Percentiles rank a stretch among this genome's conserved stretches.
These are phyloP conservation scores for Ciconia boyciana DNA, from an alignment of 2,113 vertebrate genomes.

Conservation along the genomic window DNA sequence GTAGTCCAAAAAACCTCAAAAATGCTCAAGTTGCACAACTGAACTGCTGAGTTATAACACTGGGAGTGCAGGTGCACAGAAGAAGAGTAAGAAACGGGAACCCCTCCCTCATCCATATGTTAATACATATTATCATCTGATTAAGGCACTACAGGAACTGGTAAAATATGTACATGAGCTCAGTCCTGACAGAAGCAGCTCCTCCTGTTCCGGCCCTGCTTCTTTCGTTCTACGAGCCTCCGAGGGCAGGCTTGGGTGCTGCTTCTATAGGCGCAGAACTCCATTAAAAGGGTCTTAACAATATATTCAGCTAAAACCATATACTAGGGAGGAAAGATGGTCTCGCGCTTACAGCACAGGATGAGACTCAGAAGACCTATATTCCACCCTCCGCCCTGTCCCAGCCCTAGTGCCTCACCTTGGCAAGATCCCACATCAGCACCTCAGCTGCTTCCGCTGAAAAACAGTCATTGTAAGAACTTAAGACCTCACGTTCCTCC, in stretches of 20 bases:
- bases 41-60: not conserved
- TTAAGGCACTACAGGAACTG: conserved; percentile 9
- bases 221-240: conserved; percentile 15
- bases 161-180: not conserved
- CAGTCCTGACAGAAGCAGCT: conserved; percentile 37
- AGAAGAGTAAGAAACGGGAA: not conserved
- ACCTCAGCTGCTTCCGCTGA: not conserved
- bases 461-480: not conserved
- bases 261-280: not conserved
- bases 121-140: not conserved
- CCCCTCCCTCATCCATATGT: conserved; percentile 3
- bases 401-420: not conserved
- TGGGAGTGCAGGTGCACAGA: conserved; percentile 1
- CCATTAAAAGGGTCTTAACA: not conserved
- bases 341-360: not conserved
- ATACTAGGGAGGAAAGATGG: not conserved
- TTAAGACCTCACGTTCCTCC: not conserved
- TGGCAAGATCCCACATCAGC: not conserved
- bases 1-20: not conserved
- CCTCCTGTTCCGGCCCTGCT: conserved; percentile 34
- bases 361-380: not conserved
- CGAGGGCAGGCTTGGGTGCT: conserved; percentile 51
- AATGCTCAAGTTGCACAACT: not conserved
- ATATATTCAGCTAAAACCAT: fast-evolving
- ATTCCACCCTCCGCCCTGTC: not conserved